Conservation (phyloP, 2,113 vertebrate genomes). For the Polypterus senegalus region DNA sequence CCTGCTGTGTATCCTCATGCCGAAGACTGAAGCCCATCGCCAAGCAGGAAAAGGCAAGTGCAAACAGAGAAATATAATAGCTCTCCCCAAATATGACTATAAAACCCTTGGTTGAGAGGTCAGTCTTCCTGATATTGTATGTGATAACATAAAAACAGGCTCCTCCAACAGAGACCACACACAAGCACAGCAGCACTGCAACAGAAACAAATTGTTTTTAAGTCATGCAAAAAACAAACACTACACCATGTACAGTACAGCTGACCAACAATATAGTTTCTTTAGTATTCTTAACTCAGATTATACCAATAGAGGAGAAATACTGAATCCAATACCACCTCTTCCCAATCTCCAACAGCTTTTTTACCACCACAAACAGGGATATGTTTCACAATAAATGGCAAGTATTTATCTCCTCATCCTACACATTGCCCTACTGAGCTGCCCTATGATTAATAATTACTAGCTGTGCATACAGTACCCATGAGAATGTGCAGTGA, state of each 20-base stretch:
- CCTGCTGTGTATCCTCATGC: not conserved
- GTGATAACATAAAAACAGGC: conserved; percentile 22
- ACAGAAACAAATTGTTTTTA: not conserved
- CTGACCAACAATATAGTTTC: too few species aligned
- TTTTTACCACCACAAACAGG: too few species aligned
- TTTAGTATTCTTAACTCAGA: too few species aligned
- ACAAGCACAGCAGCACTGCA: conserved; percentile 19
- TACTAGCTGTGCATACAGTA: conserved; percentile 4
- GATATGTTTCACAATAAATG: too few species aligned
- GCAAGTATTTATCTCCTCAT: too few species aligned
- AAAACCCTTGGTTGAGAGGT: not conserved
- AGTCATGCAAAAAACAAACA: too few species aligned
- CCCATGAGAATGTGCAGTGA: conserved; percentile 26
- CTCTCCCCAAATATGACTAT: conserved; percentile 24
- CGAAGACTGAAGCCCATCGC: conserved; percentile 14
- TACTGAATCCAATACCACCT: too few species aligned
- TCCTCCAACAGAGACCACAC: conserved; percentile 16
- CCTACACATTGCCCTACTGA: too few species aligned
- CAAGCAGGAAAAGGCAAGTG: conserved; percentile 18
- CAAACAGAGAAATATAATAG: conserved; percentile 23
- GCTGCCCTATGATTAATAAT: too few species aligned
- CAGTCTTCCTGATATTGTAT: conserved; percentile 10
- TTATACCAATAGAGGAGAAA: too few species aligned
- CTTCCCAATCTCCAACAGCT: too few species aligned
- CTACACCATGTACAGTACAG: too few species aligned